Conservation (phyloP, 2,113 vertebrate genomes). For the Gambusia affinis region DNA sequence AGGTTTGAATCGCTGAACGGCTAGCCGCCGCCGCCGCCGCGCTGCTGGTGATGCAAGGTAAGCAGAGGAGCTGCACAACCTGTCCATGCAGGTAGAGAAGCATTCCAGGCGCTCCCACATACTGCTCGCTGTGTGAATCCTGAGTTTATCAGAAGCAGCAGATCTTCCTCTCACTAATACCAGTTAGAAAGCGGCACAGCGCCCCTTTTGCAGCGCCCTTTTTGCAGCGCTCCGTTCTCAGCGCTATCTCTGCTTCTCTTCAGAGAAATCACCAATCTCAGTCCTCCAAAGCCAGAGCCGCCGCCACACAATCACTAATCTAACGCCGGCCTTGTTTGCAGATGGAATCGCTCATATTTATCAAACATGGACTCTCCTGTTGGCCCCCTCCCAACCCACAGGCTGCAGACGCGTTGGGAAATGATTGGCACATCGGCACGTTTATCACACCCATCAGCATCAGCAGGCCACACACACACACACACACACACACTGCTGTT, state of each 20-base stretch:
- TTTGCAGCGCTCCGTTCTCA: neutral
- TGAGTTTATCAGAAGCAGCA: slow-evolving; percentile 20
- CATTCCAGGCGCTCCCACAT: slow-evolving; percentile 62
- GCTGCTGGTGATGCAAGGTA: slow-evolving; percentile 22
- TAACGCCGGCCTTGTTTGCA: slow-evolving; percentile 60
- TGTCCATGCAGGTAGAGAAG: slow-evolving; percentile 72
- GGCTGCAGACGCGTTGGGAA: slow-evolving; percentile 48
- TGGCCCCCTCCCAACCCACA: slow-evolving; percentile 5
- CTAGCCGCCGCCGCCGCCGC: too few relatives aligned
- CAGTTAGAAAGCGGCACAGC: slow-evolving; percentile 3
- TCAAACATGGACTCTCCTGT: slow-evolving; percentile 34
- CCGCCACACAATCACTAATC: slow-evolving; percentile 62
- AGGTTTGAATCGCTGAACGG: neutral
- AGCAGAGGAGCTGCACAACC: slow-evolving; percentile 59
- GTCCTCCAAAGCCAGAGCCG: slow-evolving; percentile 52
- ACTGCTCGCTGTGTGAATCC: slow-evolving; percentile 7
- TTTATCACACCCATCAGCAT: slow-evolving; percentile 65
- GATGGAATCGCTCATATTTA: slow-evolving; percentile 70
- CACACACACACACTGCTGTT: slow-evolving; percentile 50
- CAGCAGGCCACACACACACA: slow-evolving; percentile 33
- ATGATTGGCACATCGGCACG: slow-evolving; percentile 70
- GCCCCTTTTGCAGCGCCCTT: too few relatives aligned
- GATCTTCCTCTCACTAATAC: slow-evolving; percentile 39
- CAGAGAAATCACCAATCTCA: slow-evolving; percentile 46
- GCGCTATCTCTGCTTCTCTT: slow-evolving; percentile 41